These are phyloP conservation scores for Cotesia glomerata DNA, from an alignment of 1,140 invertebrate genomes.

Conservation along the genomic window DNA sequence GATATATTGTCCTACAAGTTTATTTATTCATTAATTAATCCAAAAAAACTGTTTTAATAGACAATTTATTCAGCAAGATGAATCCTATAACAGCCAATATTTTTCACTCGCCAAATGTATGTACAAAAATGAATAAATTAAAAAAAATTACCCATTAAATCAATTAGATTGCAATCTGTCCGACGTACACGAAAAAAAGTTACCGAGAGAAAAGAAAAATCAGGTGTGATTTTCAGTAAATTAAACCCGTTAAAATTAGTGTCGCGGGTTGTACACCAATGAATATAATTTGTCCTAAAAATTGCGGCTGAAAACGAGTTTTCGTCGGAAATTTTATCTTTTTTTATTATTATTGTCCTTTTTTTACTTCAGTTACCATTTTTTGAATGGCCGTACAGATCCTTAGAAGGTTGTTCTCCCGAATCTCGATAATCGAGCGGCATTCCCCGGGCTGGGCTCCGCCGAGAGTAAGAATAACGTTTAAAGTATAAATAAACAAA, in stretches of 20 bases:
- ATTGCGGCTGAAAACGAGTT: conserved; percentile 12
- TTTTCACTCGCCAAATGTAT: too few relatives aligned
- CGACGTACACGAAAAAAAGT: too few relatives aligned
- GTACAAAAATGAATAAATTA: too few relatives aligned
- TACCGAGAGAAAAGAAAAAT: conserved; percentile 9
- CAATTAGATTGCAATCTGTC: too few relatives aligned
- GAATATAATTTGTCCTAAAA: conserved; percentile 25
- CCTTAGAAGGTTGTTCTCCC: conserved; percentile 9
- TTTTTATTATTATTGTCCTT: conserved; percentile 13
- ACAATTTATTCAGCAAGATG: too few relatives aligned
- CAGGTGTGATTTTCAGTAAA: conserved; percentile 21
- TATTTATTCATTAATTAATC: too few relatives aligned
- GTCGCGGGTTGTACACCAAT: conserved; percentile 13
- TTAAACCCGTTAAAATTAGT: conserved; percentile 26
- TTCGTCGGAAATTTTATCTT: not conserved
- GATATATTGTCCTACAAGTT: too few relatives aligned
- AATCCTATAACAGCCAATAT: too few relatives aligned
- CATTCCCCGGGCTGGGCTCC: conserved; percentile 44
- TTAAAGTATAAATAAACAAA: conserved; percentile 19
- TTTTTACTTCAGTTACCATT: not conserved
- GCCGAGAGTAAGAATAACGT: conserved; percentile 25
- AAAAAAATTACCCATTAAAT: too few relatives aligned
- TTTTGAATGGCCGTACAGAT: conserved; percentile 1
- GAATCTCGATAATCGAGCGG: conserved; percentile 47
- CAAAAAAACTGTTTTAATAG: too few relatives aligned